Evolutionary conservation across 2,113 vertebrate species (phyloP), one percentile per base, ranked within the genome.

Genomic region (Anarrhichthys ocellatus): DNA sequence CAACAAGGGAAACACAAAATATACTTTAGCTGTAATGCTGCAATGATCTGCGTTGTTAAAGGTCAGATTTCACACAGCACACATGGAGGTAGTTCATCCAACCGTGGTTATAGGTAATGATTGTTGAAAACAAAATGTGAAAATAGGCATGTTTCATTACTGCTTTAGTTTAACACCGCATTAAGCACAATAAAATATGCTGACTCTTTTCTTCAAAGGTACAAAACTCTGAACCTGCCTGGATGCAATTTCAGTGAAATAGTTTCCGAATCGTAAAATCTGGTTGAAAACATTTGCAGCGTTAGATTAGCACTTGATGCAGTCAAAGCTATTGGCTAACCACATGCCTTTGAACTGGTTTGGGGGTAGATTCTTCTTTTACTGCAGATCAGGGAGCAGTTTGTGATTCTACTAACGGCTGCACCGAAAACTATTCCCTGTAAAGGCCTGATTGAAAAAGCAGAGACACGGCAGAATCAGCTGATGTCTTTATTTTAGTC

Each of bases 321-420:
- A 81, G 63, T 81, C 62, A 81, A 56, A 86, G 78, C 76, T 18
- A 27, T 38, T 2, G 29, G 48, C 82, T 72, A 73, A 90, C 87
- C 92, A 64, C 91, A 92, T 48, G 79, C 71, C 87, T 88, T 92
- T 91, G 72, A 85, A 78, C 81, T 81, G 83, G 81, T 86, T 69
- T 73, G 77, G 87, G 89, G 88, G 87, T 85, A 73, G 75, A 87
- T 83, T 86, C 48, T 34, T 87, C 22, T 70, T 75, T 88, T 87
- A 84, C 83, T 73, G 78, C 77, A 58, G 72, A 78, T 74, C 15
- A n/a, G 83, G 87, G 85, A 89, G 83, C 83, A 80, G 76, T 66
- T 56, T 87, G 82, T 83, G 77, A 80, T 73, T 29, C 82, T 76
- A 68, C 86, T 77, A 84, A 84, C 44, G 50, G 80, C 78, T 76